phyloP scores from a whole-genome alignment of 2,797 vertebrate genomes.

The Xerus rutilus region DNA sequence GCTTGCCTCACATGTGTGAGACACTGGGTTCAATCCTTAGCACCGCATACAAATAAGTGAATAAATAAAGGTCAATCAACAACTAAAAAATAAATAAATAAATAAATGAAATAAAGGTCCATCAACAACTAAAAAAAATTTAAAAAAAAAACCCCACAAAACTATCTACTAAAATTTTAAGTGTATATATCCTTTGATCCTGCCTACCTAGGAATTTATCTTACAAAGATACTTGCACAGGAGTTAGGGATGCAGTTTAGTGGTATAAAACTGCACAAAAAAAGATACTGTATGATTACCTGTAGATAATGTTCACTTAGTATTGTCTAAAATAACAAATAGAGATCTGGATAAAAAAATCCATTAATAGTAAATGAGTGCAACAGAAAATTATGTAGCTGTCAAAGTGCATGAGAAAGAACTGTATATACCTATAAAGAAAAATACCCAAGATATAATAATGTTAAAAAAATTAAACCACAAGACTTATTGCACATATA shows the following conservation, averaged over 20 bases:
- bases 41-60: no score
- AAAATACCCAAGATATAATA: slow-evolving; percentile 15
- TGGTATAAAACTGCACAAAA: background rate
- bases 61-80: no score
- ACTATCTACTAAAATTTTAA: background rate
- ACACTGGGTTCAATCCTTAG: no score
- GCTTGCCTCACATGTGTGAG: no score
- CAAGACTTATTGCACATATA: background rate
- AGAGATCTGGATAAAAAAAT: background rate
- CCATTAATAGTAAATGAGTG: background rate
- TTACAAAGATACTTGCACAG: slow-evolving; percentile 12
- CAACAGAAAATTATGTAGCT: background rate
- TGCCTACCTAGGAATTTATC: background rate
- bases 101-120: no score
- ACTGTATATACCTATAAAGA: background rate
- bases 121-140: no score
- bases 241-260: background rate
- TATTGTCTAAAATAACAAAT: slow-evolving; percentile 36
- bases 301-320: slow-evolving; percentile 22
- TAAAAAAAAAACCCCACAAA: no score
- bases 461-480: background rate
- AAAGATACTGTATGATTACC: background rate
- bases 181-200: background rate
- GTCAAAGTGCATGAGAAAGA: slow-evolving; percentile 34
- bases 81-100: no score